phyloP scores from a whole-genome alignment of 1,140 invertebrate genomes.

The Pachypeltis micranthus region DNA sequence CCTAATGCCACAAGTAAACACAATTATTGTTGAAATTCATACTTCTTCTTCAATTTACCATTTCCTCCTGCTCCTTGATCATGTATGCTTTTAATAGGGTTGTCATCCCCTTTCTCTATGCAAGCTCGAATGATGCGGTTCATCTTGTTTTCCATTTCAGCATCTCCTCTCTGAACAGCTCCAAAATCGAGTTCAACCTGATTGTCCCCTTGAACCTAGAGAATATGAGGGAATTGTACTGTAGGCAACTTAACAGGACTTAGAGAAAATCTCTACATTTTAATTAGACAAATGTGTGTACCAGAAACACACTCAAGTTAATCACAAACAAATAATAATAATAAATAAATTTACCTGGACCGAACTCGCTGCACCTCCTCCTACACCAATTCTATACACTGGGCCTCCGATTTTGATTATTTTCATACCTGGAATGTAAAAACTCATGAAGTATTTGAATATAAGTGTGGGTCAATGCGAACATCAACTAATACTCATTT shows the following conservation, averaged over 20 bases:
- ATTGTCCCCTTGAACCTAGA: slow-evolving; percentile 74
- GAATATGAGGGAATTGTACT: too few relatives aligned
- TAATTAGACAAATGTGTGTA: too few relatives aligned
- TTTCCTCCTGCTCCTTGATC: slow-evolving; percentile 97
- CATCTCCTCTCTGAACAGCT: slow-evolving; percentile 93
- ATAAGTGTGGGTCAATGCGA: too few relatives aligned
- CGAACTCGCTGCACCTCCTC: slow-evolving; percentile 90
- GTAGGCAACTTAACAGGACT: too few relatives aligned
- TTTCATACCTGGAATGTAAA: slow-evolving; percentile 49
- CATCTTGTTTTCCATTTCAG: slow-evolving; percentile 97
- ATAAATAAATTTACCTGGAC: slow-evolving; percentile 51
- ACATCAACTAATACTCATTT: too few relatives aligned
- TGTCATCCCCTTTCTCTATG: slow-evolving; percentile 62
- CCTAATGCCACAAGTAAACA: too few relatives aligned
- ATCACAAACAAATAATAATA: slow-evolving; percentile 1
- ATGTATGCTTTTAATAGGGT: slow-evolving; percentile 89
- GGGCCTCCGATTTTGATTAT: slow-evolving; percentile 93
- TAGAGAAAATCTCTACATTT: too few relatives aligned
- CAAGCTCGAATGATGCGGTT: slow-evolving; percentile 88
- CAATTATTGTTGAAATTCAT: too few relatives aligned
- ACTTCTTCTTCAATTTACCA: too few relatives aligned
- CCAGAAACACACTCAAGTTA: too few relatives aligned
- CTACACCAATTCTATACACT: slow-evolving; percentile 92
- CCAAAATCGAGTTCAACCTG: slow-evolving; percentile 82
- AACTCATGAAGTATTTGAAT: too few relatives aligned